Evolutionary conservation across 2,113 vertebrate species (phyloP).

Genomic region (Sciurus niger): DNA sequence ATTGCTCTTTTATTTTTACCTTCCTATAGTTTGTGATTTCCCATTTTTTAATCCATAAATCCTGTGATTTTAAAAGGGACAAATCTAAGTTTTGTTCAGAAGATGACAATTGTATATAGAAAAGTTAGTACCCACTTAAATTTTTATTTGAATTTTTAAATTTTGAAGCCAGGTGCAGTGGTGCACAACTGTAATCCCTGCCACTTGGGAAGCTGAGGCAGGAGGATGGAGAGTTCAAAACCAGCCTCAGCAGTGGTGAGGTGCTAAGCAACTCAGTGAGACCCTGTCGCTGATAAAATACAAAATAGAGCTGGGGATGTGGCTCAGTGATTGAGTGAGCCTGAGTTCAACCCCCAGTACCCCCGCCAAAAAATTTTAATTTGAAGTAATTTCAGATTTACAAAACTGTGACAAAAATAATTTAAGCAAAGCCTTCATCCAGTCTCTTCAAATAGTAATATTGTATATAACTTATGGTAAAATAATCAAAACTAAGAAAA

Average conservation of each 20-base stretch:
- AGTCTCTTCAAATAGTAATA: background rate
- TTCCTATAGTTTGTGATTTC: background rate
- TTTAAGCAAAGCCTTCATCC: background rate
- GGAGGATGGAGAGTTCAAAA: no score
- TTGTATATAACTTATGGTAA: background rate
- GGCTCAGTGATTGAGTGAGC: no score
- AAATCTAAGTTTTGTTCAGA: background rate
- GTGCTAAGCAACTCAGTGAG: no score
- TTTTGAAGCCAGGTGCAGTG: background rate
- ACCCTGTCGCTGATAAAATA: no score
- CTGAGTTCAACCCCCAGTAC: no score
- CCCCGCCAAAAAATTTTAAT: background rate
- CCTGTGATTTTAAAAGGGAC: background rate
- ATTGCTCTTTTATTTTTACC: background rate
- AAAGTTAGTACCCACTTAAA: background rate
- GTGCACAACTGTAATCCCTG: no score
- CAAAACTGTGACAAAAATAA: background rate
- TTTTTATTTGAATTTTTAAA: background rate
- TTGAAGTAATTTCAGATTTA: slow-evolving; percentile 9
- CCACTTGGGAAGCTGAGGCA: no score
- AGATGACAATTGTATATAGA: background rate
- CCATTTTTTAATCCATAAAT: background rate
- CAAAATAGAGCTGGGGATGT: no score
- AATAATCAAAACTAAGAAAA: background rate
- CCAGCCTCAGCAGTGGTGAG: no score